A percentile compares a stretch with the other conserved stretches of the same genome.
phyloP scores from a whole-genome alignment of 2,888 invertebrate genomes.

The Periphyllus acericola region DNA sequence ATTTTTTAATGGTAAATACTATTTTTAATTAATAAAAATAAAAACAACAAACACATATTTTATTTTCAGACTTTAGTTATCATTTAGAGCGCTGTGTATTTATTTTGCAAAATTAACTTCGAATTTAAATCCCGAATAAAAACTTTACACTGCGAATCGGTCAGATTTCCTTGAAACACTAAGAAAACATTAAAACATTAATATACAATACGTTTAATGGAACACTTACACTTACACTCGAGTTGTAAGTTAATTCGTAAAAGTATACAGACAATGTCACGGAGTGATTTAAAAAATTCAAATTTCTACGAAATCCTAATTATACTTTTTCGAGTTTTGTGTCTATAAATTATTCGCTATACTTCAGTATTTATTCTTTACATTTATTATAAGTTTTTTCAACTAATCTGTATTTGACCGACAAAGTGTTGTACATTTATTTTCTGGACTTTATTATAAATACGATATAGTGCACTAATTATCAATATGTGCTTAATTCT shows the following conservation, averaged over 20 bases:
- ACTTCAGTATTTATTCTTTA: neutral
- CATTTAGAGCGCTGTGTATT: too few relatives aligned
- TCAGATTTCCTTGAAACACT: slow-evolving; percentile 12
- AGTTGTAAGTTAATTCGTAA: slow-evolving; percentile 33
- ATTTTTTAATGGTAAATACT: too few relatives aligned
- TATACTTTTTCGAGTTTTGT: too few relatives aligned
- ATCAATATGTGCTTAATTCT: neutral
- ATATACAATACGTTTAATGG: slow-evolving; percentile 22
- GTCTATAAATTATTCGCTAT: neutral
- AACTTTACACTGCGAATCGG: slow-evolving; percentile 27
- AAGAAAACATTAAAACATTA: neutral
- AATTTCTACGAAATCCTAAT: neutral
- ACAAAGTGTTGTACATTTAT: neutral
- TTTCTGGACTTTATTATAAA: neutral
- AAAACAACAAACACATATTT: too few relatives aligned
- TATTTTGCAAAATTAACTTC: neutral
- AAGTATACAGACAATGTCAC: neutral
- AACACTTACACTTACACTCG: too few relatives aligned
- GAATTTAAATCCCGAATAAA: slow-evolving; percentile 7
- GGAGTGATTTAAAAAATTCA: slow-evolving; percentile 17
- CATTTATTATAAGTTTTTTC: too few relatives aligned
- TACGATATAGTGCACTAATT: neutral
- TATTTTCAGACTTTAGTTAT: too few relatives aligned
- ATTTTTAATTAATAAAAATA: too few relatives aligned
- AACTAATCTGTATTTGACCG: neutral